These are phyloP conservation scores for Petrocephalus sullivani DNA, from an alignment of 2,797 vertebrate species.

Conservation along the genomic window DNA sequence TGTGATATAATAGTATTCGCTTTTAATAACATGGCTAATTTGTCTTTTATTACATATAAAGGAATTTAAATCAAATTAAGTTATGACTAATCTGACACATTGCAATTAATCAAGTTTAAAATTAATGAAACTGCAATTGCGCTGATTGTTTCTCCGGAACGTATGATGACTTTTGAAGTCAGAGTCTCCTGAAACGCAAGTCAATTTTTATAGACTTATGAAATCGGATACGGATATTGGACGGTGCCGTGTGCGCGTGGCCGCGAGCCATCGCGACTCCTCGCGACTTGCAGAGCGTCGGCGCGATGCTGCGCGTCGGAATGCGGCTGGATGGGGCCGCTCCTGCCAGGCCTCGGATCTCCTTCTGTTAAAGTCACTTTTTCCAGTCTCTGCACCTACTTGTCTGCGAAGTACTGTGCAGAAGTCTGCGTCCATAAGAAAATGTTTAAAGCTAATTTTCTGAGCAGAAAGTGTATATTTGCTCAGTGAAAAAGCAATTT, in stretches of 20 bases:
- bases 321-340: background rate
- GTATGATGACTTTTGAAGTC: background rate
- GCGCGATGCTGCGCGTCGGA: background rate
- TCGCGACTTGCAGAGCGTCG: background rate
- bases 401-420: background rate
- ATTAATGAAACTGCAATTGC: constrained; percentile 14
- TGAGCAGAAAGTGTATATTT: background rate
- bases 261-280: background rate
- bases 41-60: constrained; percentile 28
- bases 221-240: background rate
- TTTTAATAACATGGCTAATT: constrained; percentile 47
- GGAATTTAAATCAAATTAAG: constrained; percentile 40
- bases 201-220: background rate
- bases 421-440: background rate
- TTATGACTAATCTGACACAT: constrained; percentile 10
- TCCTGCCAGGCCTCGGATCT: background rate
- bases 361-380: background rate
- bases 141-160: background rate
- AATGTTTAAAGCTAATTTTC: background rate
- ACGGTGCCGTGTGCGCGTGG: background rate
- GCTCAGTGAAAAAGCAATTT: background rate
- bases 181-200: background rate
- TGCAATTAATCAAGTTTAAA: constrained; percentile 16
- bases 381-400: background rate
- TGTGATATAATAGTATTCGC: constrained; percentile 35